Evolutionary conservation across 2,797 vertebrate genomes (phyloP).

Genomic region (Pipistrellus nathusii): DNA sequence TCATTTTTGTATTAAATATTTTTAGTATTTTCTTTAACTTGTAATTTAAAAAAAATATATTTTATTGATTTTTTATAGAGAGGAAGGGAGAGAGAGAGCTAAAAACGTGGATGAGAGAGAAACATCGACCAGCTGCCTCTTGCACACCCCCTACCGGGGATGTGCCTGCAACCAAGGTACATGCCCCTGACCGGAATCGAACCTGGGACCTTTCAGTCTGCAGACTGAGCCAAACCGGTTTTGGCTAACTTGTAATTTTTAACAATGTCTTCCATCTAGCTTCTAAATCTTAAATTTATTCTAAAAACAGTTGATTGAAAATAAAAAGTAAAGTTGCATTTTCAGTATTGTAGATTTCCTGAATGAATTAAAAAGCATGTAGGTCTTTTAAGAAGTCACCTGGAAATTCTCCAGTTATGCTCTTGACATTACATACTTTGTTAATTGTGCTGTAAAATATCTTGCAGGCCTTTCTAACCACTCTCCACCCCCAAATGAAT

Average conservation of each 20-base stretch:
- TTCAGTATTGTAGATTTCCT: constrained; percentile 25
- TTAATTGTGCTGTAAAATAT: not conserved
- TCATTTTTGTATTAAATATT: constrained; percentile 23
- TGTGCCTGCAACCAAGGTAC: no score
- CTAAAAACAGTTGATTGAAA: constrained; percentile 30
- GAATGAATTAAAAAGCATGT: constrained; percentile 8
- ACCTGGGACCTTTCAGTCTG: no score
- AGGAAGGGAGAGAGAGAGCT: no score
- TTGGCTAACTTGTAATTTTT: not conserved
- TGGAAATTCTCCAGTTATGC: not conserved
- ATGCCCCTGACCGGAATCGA: no score
- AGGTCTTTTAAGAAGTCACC: not conserved
- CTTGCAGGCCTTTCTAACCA: not conserved
- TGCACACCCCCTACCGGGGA: no score
- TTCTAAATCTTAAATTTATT: constrained; percentile 32
- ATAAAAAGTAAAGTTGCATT: constrained; percentile 14
- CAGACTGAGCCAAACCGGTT: no score
- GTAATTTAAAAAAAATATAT: no score
- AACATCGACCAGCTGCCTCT: no score
- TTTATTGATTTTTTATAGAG: no score
- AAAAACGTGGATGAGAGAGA: no score
- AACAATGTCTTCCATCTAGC: not conserved
- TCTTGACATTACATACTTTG: constrained; percentile 19
- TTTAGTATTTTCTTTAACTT: not conserved
- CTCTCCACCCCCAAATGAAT: not conserved